Evolutionary conservation across 1,140 invertebrate species (phyloP).

Genomic region (Drosophila nigrodunni): DNA sequence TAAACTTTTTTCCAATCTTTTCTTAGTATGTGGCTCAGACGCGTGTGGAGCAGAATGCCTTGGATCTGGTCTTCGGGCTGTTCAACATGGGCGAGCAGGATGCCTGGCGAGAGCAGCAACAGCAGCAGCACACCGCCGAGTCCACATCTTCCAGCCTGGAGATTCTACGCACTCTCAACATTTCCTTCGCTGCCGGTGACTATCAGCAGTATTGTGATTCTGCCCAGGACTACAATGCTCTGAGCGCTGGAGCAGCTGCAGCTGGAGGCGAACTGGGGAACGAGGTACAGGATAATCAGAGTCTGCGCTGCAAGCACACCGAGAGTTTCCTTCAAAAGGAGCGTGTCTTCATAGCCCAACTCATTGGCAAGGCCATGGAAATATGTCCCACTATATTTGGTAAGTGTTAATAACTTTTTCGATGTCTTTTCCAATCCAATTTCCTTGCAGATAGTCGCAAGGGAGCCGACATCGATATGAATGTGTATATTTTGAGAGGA

Average conservation of each 20-base stretch:
- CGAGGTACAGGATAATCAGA: slow-evolving; percentile 69
- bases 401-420: slow-evolving; percentile 7
- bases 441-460: slow-evolving; percentile 81
- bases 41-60: slow-evolving; percentile 72
- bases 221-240: slow-evolving; percentile 60
- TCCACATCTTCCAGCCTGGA: slow-evolving; percentile 78
- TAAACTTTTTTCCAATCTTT: no score
- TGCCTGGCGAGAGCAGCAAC: slow-evolving; percentile 67
- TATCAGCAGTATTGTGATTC: slow-evolving; percentile 70
- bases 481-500: slow-evolving; percentile 85
- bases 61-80: slow-evolving; percentile 78
- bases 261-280: not conserved
- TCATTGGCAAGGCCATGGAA: slow-evolving; percentile 75
- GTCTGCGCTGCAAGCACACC: slow-evolving; percentile 84
- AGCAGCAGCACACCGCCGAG: slow-evolving; percentile 64
- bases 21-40: slow-evolving; percentile 64
- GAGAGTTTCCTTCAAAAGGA: slow-evolving; percentile 79
- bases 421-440: not conserved
- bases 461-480: slow-evolving; percentile 69
- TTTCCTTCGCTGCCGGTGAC: slow-evolving; percentile 72
- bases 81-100: slow-evolving; percentile 81
- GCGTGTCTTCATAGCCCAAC: slow-evolving; percentile 69
- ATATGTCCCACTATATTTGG: slow-evolving; percentile 80
- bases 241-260: slow-evolving; percentile 16
- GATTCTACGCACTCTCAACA: slow-evolving; percentile 75